Percentiles rank a stretch among this genome's conserved stretches.
These are phyloP conservation scores for Paguma larvata DNA, from an alignment of 2,797 vertebrate genomes.

Conservation along the genomic window DNA sequence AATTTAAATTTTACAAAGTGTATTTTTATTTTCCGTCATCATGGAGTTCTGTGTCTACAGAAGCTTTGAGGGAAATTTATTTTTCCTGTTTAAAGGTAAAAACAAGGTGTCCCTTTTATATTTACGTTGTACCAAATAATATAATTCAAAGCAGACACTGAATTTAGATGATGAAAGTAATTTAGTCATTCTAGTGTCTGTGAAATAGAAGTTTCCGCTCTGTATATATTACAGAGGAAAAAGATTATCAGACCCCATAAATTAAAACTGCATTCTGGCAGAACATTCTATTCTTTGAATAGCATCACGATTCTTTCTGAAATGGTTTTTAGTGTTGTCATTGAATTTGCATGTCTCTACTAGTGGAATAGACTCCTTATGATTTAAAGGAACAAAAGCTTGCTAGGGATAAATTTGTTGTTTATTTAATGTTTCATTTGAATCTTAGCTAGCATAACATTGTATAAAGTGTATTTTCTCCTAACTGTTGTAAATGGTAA, in stretches of 20 bases:
- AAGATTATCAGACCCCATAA: constrained; percentile 19
- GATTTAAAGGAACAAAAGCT: constrained; percentile 10
- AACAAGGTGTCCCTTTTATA: neutral
- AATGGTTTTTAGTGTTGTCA: neutral
- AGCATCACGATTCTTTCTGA: constrained; percentile 8
- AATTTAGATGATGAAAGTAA: constrained; percentile 41
- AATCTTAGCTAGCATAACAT: neutral
- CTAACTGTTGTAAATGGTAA: neutral
- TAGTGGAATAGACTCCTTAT: neutral
- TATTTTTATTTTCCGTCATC: neutral
- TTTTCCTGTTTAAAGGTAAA: neutral
- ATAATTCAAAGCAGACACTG: neutral
- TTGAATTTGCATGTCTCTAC: neutral
- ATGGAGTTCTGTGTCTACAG: neutral
- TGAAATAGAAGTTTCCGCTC: neutral
- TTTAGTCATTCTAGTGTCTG: constrained; percentile 44
- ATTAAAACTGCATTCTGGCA: constrained; percentile 31
- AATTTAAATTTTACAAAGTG: neutral
- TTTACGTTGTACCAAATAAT: neutral
- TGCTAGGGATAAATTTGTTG: neutral
- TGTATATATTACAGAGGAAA: neutral
- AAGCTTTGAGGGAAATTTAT: neutral
- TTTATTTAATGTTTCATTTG: constrained; percentile 6
- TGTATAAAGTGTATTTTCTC: constrained; percentile 31
- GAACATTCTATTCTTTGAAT: constrained; percentile 12